Evolutionary conservation across 2,888 invertebrate genomes (phyloP).

Genomic region (Amphipyra tragopoginis): DNA sequence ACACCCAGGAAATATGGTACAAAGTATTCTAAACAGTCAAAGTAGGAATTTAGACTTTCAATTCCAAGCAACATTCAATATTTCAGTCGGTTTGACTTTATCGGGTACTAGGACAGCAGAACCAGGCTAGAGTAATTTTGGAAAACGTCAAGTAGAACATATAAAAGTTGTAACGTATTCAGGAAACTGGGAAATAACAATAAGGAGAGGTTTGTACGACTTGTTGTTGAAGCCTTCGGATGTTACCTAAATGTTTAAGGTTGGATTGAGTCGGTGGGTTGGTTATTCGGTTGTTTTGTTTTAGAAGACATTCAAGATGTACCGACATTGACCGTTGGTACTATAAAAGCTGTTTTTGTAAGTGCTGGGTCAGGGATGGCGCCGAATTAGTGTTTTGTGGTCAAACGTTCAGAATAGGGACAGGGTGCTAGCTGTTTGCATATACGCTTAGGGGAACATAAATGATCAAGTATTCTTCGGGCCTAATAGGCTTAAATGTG

Average conservation of each 20-base stretch:
- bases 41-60: no score
- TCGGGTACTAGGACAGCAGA: conserved; percentile 6
- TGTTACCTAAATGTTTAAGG: background rate
- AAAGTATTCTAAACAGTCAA: no score
- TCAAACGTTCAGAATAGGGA: no score
- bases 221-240: conserved; percentile 10
- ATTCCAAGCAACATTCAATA: conserved; percentile 5
- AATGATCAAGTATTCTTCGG: no score
- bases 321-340: background rate
- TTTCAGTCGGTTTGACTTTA: conserved; percentile 27
- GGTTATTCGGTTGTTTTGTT: conserved; percentile 1
- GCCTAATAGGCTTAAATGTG: no score
- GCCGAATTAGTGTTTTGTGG: no score
- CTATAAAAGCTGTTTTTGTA: no score
- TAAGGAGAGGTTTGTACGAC: conserved; percentile 17
- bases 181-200: conserved; percentile 36
- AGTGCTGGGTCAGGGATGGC: no score
- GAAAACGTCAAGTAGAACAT: background rate
- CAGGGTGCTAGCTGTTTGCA: no score
- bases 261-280: background rate
- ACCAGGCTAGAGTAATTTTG: conserved; percentile 5
- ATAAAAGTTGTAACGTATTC: conserved; percentile 32
- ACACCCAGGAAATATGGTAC: no score
- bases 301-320: background rate
- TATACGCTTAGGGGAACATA: no score